Conservation (phyloP, 2,888 invertebrate species). For the Microctonus brassicae region DNA sequence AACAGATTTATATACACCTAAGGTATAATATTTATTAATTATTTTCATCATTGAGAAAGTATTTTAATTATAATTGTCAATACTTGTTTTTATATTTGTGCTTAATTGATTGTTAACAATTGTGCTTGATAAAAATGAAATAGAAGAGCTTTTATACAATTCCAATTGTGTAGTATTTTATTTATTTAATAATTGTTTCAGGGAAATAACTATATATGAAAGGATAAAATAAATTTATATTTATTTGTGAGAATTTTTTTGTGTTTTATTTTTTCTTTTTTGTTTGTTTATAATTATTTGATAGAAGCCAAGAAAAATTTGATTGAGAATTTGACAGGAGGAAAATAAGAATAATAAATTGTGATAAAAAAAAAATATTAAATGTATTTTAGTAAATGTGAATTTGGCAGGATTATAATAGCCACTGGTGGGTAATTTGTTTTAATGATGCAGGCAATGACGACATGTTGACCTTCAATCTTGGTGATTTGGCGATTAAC, state of each 20-base stretch:
- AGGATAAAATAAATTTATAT: not conserved
- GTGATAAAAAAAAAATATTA: not conserved
- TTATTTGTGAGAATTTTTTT: not conserved
- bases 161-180: too few relatives aligned
- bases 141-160: too few relatives aligned
- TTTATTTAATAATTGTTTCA: too few relatives aligned
- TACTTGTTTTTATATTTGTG: too few relatives aligned
- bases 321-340: not conserved
- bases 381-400: not conserved
- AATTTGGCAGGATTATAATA: conserved; percentile 1
- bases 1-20: not conserved
- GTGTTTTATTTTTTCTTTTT: not conserved
- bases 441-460: conserved; percentile 11
- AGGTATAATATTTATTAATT: not conserved
- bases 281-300: too few relatives aligned
- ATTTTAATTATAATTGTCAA: too few relatives aligned
- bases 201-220: not conserved
- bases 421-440: conserved; percentile 1
- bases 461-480: conserved; percentile 20
- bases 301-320: not conserved
- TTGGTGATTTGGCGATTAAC: conserved; percentile 21
- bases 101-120: too few relatives aligned
- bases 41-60: too few relatives aligned
- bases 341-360: not conserved
- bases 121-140: too few relatives aligned